Conservation (phyloP, 2,888 invertebrate genomes). For the Yponomeuta plumbellus region DNA sequence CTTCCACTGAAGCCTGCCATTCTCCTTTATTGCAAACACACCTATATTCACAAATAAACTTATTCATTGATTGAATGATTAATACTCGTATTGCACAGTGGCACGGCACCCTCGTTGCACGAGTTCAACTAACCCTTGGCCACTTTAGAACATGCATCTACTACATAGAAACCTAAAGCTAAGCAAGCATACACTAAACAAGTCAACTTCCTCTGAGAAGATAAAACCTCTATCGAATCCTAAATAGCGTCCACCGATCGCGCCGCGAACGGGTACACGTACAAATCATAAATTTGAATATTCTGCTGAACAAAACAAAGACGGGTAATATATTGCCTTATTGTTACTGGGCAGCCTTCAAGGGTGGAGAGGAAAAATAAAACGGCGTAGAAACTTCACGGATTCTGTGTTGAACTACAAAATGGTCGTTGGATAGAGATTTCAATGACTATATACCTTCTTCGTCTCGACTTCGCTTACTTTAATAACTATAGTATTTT, state of each 20-base stretch:
- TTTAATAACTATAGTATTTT: no score
- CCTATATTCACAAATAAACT: no score
- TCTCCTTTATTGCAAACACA: no score
- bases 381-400: slow-evolving; percentile 49
- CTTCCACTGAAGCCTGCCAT: no score
- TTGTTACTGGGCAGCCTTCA: slow-evolving; percentile 52
- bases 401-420: slow-evolving; percentile 32
- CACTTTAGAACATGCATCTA: no score
- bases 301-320: slow-evolving; percentile 51
- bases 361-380: slow-evolving; percentile 29
- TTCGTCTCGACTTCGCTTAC: background rate
- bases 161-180: no score
- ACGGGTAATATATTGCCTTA: slow-evolving; percentile 65
- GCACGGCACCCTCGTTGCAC: no score
- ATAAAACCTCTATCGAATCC: background rate
- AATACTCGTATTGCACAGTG: no score
- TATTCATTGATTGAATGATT: no score
- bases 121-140: no score
- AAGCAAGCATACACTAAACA: no score
- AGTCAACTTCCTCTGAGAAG: no score
- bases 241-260: background rate
- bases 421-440: background rate
- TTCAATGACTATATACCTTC: background rate
- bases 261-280: background rate
- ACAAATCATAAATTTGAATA: slow-evolving; percentile 71